phyloP scores from a whole-genome alignment of 35 echinoderm and acorn worm genomes.

The Lytechinus variegatus region DNA sequence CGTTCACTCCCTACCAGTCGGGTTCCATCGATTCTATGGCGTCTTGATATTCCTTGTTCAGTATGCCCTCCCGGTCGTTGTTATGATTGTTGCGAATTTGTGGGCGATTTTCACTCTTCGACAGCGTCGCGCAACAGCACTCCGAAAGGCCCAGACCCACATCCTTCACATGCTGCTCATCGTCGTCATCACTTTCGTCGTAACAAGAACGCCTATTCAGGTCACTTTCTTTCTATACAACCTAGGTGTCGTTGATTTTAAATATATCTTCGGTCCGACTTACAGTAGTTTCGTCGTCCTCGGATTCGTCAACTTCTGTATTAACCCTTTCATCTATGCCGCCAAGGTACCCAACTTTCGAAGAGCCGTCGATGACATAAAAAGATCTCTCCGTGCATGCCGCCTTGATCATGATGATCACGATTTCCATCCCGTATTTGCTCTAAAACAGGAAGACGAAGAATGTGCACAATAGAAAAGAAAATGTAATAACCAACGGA shows the following conservation, averaged over 20 bases:
- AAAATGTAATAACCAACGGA: too few relatives aligned
- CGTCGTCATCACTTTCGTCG: conserved; percentile 68
- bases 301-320: conserved; percentile 68
- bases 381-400: too few relatives aligned
- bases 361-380: neutral
- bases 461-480: too few relatives aligned
- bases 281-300: conserved; percentile 58
- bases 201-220: conserved; percentile 67
- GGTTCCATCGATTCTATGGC: conserved; percentile 37
- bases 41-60: conserved; percentile 48
- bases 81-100: conserved; percentile 54
- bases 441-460: too few relatives aligned
- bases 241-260: conserved; percentile 22
- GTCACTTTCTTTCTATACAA: conserved; percentile 52
- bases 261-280: conserved; percentile 40
- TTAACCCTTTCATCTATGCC: conserved; percentile 75
- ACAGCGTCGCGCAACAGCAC: conserved; percentile 40
- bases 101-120: conserved; percentile 41
- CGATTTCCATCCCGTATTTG: too few relatives aligned
- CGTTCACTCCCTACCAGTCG: neutral
- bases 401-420: too few relatives aligned
- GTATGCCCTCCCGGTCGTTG: conserved; percentile 60
- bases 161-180: conserved; percentile 59
- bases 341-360: conserved; percentile 59
- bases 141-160: conserved; percentile 21